Evolutionary conservation across 2,113 vertebrate genomes (phyloP), one percentile per base, ranked within the genome.

Genomic region (Sinocyclocheilus anophthalmus): DNA sequence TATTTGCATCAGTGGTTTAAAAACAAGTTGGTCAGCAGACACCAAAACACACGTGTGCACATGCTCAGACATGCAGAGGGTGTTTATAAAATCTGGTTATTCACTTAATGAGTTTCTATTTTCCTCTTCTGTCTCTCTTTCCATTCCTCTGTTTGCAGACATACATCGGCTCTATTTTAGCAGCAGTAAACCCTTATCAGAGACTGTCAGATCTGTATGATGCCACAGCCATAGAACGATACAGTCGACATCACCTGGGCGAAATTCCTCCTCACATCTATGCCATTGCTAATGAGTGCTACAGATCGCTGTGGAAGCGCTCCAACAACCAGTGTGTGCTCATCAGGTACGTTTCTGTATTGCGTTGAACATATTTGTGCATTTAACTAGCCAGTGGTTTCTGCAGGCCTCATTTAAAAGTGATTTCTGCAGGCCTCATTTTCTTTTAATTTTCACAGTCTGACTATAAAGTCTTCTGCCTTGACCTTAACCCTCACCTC

Each of bases 101-200:
- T 73, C 20, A 73, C 37, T 30, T 69, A 24, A n/a, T 61, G 22
- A 20, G 5, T 24, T 67, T 82, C 45, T 53, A 67, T 18, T 75
- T 37, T 13, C 39, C 59, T 14, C 30, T 14, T 50, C 12, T 80
- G 39, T 63, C 26, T 65, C 55, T 61, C 37, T 65, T 33, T 73
- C 76, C 4, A 48, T 45, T 77, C 59, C 24, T 77, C 55, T 77
- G 87, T 75, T 50, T 92, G 0, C 94, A 99, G 97, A 99, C 98
- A 0, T 99, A 97, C 93, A 98, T 99, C 1, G 98, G 98, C 67
- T 99, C 98, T 22, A 99, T 99, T 87, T 94, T 99, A 48, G 96
- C 96, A 13, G 97, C 98, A 0, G 97, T 99, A 87, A 99, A 99
- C 91, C 98, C 98, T 0, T 99, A 99, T 94, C 96, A 96, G 94